These are phyloP conservation scores for Neelides sp. DNA, from an alignment of 1,140 invertebrate species.

Conservation along the genomic window DNA sequence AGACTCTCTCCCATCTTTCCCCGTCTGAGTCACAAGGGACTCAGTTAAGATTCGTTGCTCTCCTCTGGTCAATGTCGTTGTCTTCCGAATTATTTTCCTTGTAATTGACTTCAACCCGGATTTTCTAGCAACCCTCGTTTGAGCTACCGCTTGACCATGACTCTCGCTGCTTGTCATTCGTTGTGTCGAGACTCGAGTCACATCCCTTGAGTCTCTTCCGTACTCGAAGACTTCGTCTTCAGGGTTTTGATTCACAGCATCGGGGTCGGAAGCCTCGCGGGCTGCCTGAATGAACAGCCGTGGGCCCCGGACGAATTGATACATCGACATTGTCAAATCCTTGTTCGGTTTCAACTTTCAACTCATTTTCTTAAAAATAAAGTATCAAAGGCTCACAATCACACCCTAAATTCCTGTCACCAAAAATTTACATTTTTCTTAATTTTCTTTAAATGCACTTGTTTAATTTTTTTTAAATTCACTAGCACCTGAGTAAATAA, in stretches of 20 bases:
- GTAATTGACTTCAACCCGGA: constrained; percentile 56
- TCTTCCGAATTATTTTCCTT: constrained; percentile 73
- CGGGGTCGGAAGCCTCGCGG: constrained; percentile 47
- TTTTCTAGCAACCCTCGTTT: constrained; percentile 54
- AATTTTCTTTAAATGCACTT: no score
- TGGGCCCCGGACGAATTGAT: constrained; percentile 39
- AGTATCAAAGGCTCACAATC: no score
- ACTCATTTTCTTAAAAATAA: not conserved
- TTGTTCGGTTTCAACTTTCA: not conserved
- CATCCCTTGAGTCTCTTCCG: constrained; percentile 37
- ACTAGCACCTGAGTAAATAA: no score
- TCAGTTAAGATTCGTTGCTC: constrained; percentile 64
- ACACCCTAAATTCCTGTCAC: no score
- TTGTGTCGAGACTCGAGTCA: constrained; percentile 65
- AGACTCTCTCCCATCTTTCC: constrained; percentile 30
- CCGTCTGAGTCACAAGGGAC: constrained; percentile 43
- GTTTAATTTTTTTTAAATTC: no score
- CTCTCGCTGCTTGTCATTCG: constrained; percentile 69
- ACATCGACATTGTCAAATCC: constrained; percentile 33
- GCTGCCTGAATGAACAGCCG: constrained; percentile 69
- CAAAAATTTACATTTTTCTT: no score
- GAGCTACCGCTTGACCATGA: constrained; percentile 45
- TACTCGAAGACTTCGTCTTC: constrained; percentile 33
- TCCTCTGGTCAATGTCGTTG: constrained; percentile 73
- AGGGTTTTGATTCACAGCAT: constrained; percentile 37